Percentiles rank a stretch among this genome's conserved stretches.
phyloP scores from a whole-genome alignment of 1,140 invertebrate genomes.

The Rhynchophorus ferrugineus region DNA sequence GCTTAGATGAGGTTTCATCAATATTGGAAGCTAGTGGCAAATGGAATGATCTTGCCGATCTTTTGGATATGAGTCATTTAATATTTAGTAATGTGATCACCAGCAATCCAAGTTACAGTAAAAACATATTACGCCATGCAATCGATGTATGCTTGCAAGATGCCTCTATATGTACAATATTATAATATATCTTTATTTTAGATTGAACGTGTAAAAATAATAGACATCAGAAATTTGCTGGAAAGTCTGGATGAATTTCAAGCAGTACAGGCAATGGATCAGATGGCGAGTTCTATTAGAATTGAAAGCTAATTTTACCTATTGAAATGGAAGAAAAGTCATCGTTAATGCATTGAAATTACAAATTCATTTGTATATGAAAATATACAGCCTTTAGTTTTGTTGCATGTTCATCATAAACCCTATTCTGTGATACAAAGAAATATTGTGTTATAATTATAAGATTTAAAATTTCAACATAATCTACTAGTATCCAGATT shows the following conservation, averaged over 20 bases:
- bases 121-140: conserved; percentile 25
- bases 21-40: conserved; percentile 29
- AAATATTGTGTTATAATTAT: no score
- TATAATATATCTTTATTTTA: conserved; percentile 15
- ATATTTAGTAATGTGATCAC: conserved; percentile 21
- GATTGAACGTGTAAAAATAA: conserved; percentile 25
- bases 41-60: conserved; percentile 28
- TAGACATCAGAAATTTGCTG: conserved; percentile 32
- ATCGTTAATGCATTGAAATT: no score
- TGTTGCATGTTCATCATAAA: no score
- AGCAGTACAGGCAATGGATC: conserved; percentile 30
- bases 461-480: no score
- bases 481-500: no score
- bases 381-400: no score
- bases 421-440: no score
- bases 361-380: no score
- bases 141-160: conserved; percentile 25
- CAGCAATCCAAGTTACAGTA: conserved; percentile 21
- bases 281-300: conserved; percentile 29
- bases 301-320: no score
- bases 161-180: background rate
- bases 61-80: conserved; percentile 31
- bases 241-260: conserved; percentile 31
- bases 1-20: conserved; percentile 27
- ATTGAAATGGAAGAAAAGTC: no score